A percentile compares a stretch with the other conserved stretches of the same genome.
Conservation (phyloP, 2,797 vertebrate species). For the Tadarida brasiliensis region DNA sequence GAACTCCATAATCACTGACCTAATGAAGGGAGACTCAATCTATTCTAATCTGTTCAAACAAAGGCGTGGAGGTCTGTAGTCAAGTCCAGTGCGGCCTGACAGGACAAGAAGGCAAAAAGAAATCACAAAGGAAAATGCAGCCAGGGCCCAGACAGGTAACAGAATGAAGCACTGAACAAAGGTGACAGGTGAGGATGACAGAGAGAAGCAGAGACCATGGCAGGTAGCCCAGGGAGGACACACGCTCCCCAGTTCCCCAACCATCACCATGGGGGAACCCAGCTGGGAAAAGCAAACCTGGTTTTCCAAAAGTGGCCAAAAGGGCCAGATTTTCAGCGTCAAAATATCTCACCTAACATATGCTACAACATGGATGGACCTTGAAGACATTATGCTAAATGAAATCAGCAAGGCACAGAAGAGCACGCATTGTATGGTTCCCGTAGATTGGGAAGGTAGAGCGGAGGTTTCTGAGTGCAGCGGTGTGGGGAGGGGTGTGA, state of each 20-base stretch:
- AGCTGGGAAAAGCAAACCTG: neutral
- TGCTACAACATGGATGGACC: neutral
- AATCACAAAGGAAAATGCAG: neutral
- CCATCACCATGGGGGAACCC: neutral
- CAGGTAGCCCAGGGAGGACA: neutral
- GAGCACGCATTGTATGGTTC: neutral
- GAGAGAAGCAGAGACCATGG: neutral
- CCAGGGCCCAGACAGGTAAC: neutral
- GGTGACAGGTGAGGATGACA: neutral
- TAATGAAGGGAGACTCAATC: neutral
- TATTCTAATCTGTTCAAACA: neutral
- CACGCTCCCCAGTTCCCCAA: neutral
- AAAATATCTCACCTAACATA: neutral
- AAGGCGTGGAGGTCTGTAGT: neutral
- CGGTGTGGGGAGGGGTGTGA: too few species aligned
- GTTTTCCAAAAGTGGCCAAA: neutral
- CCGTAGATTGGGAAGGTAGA: neutral
- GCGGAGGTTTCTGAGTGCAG: neutral
- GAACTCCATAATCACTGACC: neutral
- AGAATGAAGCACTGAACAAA: neutral
- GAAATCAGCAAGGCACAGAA: neutral
- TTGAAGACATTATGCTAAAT: neutral
- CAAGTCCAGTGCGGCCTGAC: neutral
- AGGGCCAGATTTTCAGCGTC: neutral
- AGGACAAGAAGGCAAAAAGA: neutral